phyloP scores from a whole-genome alignment of 2,797 vertebrate species.

The Amazona ochrocephala region DNA sequence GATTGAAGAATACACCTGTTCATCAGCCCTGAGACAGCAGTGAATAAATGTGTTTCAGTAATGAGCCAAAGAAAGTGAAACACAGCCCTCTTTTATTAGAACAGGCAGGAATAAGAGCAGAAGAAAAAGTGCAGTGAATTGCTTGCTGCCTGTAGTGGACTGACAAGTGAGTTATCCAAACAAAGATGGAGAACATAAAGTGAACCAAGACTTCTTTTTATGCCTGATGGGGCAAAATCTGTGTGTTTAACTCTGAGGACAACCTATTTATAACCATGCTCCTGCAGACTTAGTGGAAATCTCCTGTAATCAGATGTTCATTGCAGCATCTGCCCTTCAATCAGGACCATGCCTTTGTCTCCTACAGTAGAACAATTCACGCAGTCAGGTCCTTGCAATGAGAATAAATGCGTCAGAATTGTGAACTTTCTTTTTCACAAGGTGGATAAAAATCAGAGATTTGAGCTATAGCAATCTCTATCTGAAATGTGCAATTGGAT shows the following conservation, averaged over 20 bases:
- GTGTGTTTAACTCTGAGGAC: not conserved
- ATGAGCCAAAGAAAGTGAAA: not conserved
- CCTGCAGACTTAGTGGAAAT: not conserved
- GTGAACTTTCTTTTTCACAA: not conserved
- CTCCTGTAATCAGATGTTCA: not conserved
- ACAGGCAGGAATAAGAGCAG: not conserved
- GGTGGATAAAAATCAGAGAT: not conserved
- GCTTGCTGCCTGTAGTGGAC: not conserved
- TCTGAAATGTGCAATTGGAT: not conserved
- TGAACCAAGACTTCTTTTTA: not conserved
- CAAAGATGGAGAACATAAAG: not conserved
- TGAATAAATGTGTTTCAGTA: not conserved
- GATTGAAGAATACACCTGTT: constrained; percentile 21
- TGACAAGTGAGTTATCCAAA: not conserved
- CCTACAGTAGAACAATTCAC: not conserved
- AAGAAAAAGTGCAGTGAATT: not conserved
- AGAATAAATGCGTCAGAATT: not conserved
- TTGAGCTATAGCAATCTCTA: not conserved
- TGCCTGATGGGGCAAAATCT: not conserved
- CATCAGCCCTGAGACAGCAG: not conserved
- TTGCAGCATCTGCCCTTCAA: not conserved
- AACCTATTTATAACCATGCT: not conserved
- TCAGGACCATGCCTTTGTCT: not conserved
- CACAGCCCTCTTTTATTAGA: not conserved
- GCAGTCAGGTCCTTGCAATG: not conserved